A percentile compares a stretch with the other conserved stretches of the same genome.
Evolutionary conservation across 2,888 invertebrate genomes (phyloP).

Genomic region (Seladonia tumulorum): DNA sequence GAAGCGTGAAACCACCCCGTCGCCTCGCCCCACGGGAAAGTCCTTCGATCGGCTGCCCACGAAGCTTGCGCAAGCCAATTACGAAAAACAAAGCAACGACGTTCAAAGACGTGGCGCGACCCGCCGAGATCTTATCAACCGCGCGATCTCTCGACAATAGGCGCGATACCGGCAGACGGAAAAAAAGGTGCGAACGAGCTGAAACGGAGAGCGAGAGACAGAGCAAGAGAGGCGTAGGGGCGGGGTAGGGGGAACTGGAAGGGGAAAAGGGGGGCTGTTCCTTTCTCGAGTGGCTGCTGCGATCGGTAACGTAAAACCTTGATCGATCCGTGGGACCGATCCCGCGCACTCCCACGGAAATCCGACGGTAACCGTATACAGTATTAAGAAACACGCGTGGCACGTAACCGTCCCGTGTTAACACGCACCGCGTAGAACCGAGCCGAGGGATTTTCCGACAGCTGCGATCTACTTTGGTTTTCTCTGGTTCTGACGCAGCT

Average conservation of each 20-base stretch:
- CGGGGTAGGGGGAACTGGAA: too few species aligned
- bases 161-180: constrained; percentile 25
- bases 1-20: constrained; percentile 11
- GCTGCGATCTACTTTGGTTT: constrained; percentile 22
- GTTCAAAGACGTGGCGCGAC: constrained; percentile 32
- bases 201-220: background rate
- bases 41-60: constrained; percentile 19
- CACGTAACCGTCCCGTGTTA: constrained; percentile 60
- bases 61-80: constrained; percentile 36
- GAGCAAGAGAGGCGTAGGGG: too few species aligned
- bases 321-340: constrained; percentile 81
- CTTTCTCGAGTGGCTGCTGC: constrained; percentile 62
- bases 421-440: constrained; percentile 55
- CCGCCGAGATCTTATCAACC: constrained; percentile 57
- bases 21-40: constrained; percentile 3
- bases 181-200: constrained; percentile 36
- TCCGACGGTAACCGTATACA: constrained; percentile 72
- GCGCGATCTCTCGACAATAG: constrained; percentile 55
- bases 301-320: constrained; percentile 77
- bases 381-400: constrained; percentile 70
- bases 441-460: constrained; percentile 34
- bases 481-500: background rate
- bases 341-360: constrained; percentile 78
- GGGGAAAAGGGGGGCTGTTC: constrained; percentile 46
- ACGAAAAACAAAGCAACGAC: constrained; percentile 28